Evolutionary conservation across 2,797 vertebrate genomes (phyloP).

Genomic region (Enteromius radiatus): DNA sequence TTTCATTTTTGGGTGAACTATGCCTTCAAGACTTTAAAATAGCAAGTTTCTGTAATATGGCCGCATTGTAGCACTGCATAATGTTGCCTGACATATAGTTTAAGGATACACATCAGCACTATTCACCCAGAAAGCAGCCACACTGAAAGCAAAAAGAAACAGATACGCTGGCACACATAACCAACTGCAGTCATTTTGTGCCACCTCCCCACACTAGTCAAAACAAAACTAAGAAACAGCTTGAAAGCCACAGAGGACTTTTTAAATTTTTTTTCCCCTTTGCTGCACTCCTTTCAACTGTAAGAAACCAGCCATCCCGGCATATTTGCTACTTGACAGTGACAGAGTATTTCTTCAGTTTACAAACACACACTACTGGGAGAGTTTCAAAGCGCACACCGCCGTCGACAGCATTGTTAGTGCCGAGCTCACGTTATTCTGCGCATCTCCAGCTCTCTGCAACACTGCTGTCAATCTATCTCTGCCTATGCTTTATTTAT

Average conservation of each 20-base stretch:
- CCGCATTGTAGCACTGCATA: neutral
- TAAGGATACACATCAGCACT: conserved; percentile 22
- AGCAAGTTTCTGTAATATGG: neutral
- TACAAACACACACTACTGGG: conserved; percentile 54
- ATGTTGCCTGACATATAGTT: conserved; percentile 9
- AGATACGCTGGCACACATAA: conserved; percentile 12
- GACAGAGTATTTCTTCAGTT: conserved; percentile 57
- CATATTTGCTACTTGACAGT: conserved; percentile 57
- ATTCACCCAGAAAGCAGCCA: neutral
- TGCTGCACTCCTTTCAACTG: conserved; percentile 31
- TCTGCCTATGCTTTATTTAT: conserved; percentile 62
- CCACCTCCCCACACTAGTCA: conserved; percentile 31
- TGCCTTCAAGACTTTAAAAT: neutral
- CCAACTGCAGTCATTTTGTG: conserved; percentile 20
- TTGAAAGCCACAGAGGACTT: conserved; percentile 42
- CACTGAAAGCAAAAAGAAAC: conserved; percentile 23
- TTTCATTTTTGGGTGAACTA: neutral
- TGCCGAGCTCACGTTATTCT: conserved; percentile 27
- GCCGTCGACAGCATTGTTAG: conserved; percentile 57
- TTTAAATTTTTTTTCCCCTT: conserved; percentile 26
- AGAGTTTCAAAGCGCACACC: conserved; percentile 60
- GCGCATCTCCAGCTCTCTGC: conserved; percentile 39
- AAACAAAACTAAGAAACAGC: conserved; percentile 50
- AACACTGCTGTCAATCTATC: conserved; percentile 46
- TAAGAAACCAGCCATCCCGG: conserved; percentile 51